A percentile compares a stretch with the other conserved stretches of the same genome.
Evolutionary conservation across 2,888 invertebrate species (phyloP).

Genomic region (Shargacucullia verbasci): DNA sequence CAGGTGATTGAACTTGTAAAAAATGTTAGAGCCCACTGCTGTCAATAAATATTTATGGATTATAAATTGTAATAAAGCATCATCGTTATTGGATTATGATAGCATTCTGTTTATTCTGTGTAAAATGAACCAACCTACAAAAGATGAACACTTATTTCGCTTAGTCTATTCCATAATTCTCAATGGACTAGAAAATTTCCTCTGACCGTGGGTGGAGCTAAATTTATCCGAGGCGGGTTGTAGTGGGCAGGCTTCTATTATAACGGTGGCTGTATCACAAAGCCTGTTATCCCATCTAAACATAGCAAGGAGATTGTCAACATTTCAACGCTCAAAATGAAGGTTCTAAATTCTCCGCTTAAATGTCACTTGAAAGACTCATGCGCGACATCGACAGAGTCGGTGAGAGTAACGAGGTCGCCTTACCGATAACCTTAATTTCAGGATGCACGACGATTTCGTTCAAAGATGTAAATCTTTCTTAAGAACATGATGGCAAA

Average conservation of each 20-base stretch:
- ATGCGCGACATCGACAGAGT: not conserved
- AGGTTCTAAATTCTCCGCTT: slow-evolving; percentile 22
- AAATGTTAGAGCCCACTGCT: not conserved
- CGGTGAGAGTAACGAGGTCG: slow-evolving; percentile 23
- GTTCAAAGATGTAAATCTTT: not conserved
- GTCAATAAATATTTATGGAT: slow-evolving; percentile 13
- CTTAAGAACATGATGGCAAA: not conserved
- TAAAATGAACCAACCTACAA: slow-evolving; percentile 12
- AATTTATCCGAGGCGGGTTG: slow-evolving; percentile 61
- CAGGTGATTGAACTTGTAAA: slow-evolving; percentile 4
- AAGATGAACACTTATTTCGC: slow-evolving; percentile 24
- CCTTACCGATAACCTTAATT: slow-evolving; percentile 38
- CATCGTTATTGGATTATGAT: slow-evolving; percentile 10
- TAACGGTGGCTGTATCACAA: slow-evolving; percentile 43
- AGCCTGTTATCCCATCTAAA: slow-evolving; percentile 36
- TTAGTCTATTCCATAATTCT: slow-evolving; percentile 33
- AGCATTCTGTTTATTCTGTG: not conserved
- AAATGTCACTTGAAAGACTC: slow-evolving; percentile 23
- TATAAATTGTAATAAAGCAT: not conserved
- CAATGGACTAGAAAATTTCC: slow-evolving; percentile 67
- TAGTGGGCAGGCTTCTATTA: slow-evolving; percentile 54
- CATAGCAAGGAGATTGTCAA: slow-evolving; percentile 20
- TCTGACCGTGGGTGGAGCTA: slow-evolving; percentile 70
- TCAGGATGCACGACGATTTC: slow-evolving; percentile 11
- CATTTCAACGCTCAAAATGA: slow-evolving; percentile 14